A percentile compares a stretch with the other conserved stretches of the same genome.
Conservation (phyloP, 2,888 invertebrate species). For the Belgica antarctica region DNA sequence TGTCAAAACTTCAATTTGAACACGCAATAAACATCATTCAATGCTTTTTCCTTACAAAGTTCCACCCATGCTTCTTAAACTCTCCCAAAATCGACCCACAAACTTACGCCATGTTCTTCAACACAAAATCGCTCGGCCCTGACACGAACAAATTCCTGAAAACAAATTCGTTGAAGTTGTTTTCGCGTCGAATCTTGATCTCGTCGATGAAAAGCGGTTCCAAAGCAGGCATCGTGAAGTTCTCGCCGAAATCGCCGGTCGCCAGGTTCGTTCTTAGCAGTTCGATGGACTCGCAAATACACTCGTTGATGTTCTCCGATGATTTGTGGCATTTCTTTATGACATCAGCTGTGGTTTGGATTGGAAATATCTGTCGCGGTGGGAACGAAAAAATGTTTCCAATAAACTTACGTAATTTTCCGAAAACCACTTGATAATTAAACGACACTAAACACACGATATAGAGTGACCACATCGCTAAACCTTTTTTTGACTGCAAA, state of each 20-base stretch:
- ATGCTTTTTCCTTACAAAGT: no score
- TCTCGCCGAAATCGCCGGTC: constrained; percentile 20
- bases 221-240: constrained; percentile 11
- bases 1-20: no score
- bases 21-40: no score
- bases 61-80: no score
- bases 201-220: constrained; percentile 16
- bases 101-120: constrained; percentile 16
- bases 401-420: neutral
- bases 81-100: neutral
- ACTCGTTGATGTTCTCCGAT: neutral
- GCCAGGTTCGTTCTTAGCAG: constrained; percentile 4
- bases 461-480: no score
- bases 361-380: no score
- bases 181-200: neutral
- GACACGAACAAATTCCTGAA: constrained; percentile 27
- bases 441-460: no score
- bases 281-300: constrained; percentile 14
- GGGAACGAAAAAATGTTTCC: no score
- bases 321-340: neutral
- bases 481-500: no score
- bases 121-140: constrained; percentile 25
- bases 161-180: neutral
- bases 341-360: neutral
- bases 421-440: neutral